phyloP scores from a whole-genome alignment of 2,113 vertebrate species.

The human (Homo sapiens) region DNA sequence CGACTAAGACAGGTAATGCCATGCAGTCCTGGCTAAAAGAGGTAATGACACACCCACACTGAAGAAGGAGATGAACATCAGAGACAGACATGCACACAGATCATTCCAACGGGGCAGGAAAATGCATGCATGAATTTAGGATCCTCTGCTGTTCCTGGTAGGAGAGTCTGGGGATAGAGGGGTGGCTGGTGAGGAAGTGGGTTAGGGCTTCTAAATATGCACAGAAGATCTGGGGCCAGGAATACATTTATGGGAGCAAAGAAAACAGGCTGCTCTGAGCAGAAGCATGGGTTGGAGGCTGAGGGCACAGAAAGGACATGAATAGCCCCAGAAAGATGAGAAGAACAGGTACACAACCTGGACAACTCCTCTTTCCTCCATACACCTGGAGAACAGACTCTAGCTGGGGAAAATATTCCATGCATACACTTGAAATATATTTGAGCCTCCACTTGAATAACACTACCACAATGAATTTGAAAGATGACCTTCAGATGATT shows the following conservation, averaged over 20 bases:
- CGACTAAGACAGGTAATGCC: too few relatives aligned
- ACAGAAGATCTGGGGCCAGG: neutral
- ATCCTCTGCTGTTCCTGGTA: neutral
- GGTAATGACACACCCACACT: neutral
- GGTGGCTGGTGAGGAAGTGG: too few relatives aligned
- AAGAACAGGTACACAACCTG: accelerated
- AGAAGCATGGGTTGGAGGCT: neutral
- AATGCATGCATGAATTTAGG: neutral
- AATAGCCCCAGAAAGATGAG: too few relatives aligned
- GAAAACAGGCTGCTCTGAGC: neutral
- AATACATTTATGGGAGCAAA: too few relatives aligned
- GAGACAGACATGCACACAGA: neutral
- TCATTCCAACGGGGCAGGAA: accelerated
- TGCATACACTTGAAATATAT: neutral
- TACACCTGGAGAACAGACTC: accelerated
- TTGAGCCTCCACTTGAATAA: neutral
- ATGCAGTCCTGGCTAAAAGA: neutral
- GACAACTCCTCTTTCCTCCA: neutral
- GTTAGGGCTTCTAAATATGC: too few relatives aligned
- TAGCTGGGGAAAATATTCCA: neutral
- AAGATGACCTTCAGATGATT: neutral
- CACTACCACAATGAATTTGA: neutral
- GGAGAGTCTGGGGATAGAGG: neutral
- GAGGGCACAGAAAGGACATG: accelerated
- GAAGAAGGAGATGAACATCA: too few relatives aligned